Evolutionary conservation across 2,888 invertebrate genomes (phyloP).

Genomic region (Clanis bilineata): DNA sequence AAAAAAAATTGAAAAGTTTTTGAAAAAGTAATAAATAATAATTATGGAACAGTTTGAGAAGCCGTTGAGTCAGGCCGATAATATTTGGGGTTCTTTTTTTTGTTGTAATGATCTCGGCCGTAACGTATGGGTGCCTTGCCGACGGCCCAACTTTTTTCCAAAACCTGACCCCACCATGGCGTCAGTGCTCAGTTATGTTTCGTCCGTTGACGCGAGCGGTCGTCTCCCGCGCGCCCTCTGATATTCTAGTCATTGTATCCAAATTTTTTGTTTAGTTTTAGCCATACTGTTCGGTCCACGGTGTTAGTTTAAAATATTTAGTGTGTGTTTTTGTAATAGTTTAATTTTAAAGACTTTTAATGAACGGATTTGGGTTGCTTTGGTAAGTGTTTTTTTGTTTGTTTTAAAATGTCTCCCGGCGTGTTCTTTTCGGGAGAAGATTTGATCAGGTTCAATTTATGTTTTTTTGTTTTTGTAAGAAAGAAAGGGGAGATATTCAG

Average conservation of each 20-base stretch:
- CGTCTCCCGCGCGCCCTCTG: conserved; percentile 62
- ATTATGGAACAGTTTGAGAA: conserved; percentile 57
- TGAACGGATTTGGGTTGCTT: conserved; percentile 79
- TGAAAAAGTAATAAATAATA: not conserved
- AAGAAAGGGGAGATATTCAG: not conserved
- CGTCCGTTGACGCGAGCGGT: conserved; percentile 73
- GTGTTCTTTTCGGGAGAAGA: conserved; percentile 22
- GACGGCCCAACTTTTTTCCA: conserved; percentile 65
- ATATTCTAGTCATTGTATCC: conserved; percentile 78
- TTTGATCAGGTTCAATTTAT: not conserved
- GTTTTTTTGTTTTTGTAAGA: not conserved
- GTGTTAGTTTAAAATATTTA: conserved; percentile 30
- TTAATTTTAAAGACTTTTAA: conserved; percentile 57
- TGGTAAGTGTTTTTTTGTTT: conserved; percentile 59
- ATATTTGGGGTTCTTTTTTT: conserved; percentile 81
- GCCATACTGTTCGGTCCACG: conserved; percentile 42
- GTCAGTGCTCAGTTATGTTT: conserved; percentile 66
- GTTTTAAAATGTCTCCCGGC: conserved; percentile 18
- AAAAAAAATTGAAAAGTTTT: not conserved
- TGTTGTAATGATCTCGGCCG: conserved; percentile 78
- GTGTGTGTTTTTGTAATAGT: conserved; percentile 43
- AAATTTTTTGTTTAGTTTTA: conserved; percentile 62
- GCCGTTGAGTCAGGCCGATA: conserved; percentile 52
- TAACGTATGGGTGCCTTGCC: conserved; percentile 77
- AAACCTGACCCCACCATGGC: conserved; percentile 65